Percentiles rank a stretch among this genome's conserved stretches.
Evolutionary conservation across 2,888 invertebrate genomes (phyloP).

Genomic region (Smittia aterrima): DNA sequence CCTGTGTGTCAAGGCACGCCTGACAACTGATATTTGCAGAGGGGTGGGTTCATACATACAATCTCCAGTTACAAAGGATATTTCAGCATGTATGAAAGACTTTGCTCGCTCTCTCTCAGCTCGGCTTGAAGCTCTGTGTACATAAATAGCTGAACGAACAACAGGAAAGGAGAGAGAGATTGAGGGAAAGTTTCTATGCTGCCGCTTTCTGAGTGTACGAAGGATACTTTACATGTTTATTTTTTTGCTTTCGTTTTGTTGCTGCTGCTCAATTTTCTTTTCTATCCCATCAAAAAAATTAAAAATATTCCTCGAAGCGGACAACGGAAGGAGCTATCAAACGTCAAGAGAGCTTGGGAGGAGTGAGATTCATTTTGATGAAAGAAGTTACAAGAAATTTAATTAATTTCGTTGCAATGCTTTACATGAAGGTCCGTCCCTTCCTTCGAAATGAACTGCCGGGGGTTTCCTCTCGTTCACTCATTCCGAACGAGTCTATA

Average conservation of each 20-base stretch:
- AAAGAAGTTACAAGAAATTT: neutral
- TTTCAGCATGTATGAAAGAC: conserved; percentile 14
- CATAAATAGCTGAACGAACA: conserved; percentile 14
- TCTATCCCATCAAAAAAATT: neutral
- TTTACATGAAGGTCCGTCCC: neutral
- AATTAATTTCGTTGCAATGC: neutral
- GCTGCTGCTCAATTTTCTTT: neutral
- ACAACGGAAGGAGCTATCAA: neutral
- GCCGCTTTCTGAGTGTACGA: neutral
- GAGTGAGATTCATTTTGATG: neutral
- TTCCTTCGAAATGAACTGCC: neutral
- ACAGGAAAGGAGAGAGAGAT: no score
- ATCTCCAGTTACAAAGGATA: conserved; percentile 37
- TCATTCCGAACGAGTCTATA: neutral
- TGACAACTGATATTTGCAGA: conserved; percentile 33
- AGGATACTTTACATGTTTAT: neutral
- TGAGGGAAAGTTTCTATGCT: neutral
- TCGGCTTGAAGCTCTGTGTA: no score
- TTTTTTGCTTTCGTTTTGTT: neutral
- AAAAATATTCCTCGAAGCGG: neutral
- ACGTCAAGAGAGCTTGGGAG: neutral
- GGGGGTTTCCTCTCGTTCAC: neutral
- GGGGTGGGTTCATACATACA: conserved; percentile 37
- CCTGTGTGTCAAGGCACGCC: conserved; percentile 31
- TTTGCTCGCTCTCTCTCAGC: no score